Conservation (phyloP, 2,888 invertebrate species). For the Eristalis tenax region DNA sequence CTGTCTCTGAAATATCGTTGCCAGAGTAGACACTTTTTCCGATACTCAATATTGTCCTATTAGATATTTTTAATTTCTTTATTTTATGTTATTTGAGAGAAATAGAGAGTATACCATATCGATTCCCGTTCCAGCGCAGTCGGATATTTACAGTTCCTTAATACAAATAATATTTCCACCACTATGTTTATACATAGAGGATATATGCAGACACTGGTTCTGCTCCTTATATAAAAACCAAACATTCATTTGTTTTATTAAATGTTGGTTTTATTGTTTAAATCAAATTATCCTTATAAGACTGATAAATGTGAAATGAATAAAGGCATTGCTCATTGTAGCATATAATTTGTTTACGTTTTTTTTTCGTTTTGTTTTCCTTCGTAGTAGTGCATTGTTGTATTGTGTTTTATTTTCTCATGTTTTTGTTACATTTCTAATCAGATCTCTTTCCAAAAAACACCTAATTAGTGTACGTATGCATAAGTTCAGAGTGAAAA, state of each 20-base stretch:
- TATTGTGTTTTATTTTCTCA: not conserved
- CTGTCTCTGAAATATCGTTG: too few relatives aligned
- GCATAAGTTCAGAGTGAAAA: not conserved
- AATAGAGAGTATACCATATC: too few relatives aligned
- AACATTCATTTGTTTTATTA: too few relatives aligned
- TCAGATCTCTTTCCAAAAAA: constrained; percentile 2
- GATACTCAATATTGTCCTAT: too few relatives aligned
- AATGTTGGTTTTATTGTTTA: not conserved
- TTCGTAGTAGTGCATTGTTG: not conserved
- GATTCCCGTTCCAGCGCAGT: too few relatives aligned
- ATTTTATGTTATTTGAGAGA: too few relatives aligned
- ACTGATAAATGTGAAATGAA: constrained; percentile 50
- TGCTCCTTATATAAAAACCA: not conserved
- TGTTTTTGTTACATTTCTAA: constrained; percentile 10
- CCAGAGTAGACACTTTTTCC: too few relatives aligned
- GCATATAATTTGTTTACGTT: constrained; percentile 18
- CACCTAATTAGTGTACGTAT: not conserved
- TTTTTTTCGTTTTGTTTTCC: not conserved
- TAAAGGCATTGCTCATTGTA: constrained; percentile 36
- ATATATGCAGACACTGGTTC: not conserved
- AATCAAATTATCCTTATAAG: constrained; percentile 56
- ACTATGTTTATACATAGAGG: too few relatives aligned
- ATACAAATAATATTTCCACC: too few relatives aligned
- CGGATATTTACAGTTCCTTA: too few relatives aligned
- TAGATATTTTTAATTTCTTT: too few relatives aligned